phyloP scores from a whole-genome alignment of 2,113 vertebrate genomes.

The Antennarius striatus region DNA sequence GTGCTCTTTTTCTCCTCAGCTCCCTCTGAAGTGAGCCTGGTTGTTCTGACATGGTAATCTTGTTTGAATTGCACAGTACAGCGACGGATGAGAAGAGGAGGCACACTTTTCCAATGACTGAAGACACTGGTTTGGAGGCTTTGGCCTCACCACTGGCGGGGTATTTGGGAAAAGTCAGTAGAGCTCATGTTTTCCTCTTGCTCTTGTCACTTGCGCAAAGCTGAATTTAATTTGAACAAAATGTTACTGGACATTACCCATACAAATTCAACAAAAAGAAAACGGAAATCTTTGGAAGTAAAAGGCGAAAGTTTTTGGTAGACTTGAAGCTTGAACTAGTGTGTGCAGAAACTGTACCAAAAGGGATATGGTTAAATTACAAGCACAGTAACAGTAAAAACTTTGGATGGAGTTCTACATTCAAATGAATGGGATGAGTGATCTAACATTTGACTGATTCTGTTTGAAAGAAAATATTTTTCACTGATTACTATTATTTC shows the following conservation, averaged over 20 bases:
- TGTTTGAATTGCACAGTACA: slow-evolving; percentile 84
- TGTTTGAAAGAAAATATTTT: no score
- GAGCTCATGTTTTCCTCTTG: slow-evolving; percentile 84
- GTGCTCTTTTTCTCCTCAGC: slow-evolving; percentile 80
- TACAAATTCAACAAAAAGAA: slow-evolving; percentile 46
- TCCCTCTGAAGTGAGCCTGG: slow-evolving; percentile 47
- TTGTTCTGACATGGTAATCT: slow-evolving; percentile 86
- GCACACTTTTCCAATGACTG: slow-evolving; percentile 91
- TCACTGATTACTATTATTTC: no score
- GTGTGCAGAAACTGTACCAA: background rate
- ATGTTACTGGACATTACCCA: slow-evolving; percentile 61
- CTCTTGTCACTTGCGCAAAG: slow-evolving; percentile 90
- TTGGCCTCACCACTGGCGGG: slow-evolving; percentile 90
- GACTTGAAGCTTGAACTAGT: background rate
- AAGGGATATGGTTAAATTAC: no score
- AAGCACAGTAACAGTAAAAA: no score
- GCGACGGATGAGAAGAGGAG: slow-evolving; percentile 84
- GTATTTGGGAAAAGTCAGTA: slow-evolving; percentile 99
- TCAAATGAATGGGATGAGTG: no score
- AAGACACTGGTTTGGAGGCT: slow-evolving; percentile 91
- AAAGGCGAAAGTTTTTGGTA: slow-evolving; percentile 91
- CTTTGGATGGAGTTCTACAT: no score
- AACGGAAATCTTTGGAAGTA: slow-evolving; percentile 90
- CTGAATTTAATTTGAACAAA: slow-evolving; percentile 80
- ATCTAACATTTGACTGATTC: no score